Conservation (phyloP, 2,888 invertebrate species). For the Opisthograptis luteolata region DNA sequence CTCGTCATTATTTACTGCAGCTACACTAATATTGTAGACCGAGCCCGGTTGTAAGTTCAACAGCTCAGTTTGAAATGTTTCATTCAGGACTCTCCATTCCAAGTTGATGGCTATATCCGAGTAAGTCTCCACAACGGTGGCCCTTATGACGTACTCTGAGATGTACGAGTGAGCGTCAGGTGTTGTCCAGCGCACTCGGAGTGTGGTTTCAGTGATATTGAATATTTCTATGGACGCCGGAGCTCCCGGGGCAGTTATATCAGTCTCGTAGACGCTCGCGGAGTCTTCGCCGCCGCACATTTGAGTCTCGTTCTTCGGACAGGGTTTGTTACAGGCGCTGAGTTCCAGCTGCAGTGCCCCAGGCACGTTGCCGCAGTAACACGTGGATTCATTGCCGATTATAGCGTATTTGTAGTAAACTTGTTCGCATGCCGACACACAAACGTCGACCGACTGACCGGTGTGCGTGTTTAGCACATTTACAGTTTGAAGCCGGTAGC, state of each 20-base stretch:
- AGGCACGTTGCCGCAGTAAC: slow-evolving; percentile 74
- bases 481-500: slow-evolving; percentile 63
- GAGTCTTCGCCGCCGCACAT: slow-evolving; percentile 88
- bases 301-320: slow-evolving; percentile 85
- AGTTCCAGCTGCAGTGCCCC: slow-evolving; percentile 57
- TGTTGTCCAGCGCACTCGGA: slow-evolving; percentile 84
- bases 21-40: slow-evolving; percentile 89
- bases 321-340: slow-evolving; percentile 81
- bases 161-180: slow-evolving; percentile 83
- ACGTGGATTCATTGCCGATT: slow-evolving; percentile 72
- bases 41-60: slow-evolving; percentile 89
- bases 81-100: slow-evolving; percentile 85
- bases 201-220: slow-evolving; percentile 86
- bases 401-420: slow-evolving; percentile 76
- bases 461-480: slow-evolving; percentile 72
- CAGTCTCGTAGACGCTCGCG: slow-evolving; percentile 88
- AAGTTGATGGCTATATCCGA: slow-evolving; percentile 78
- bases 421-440: slow-evolving; percentile 75
- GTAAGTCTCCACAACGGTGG: slow-evolving; percentile 83
- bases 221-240: slow-evolving; percentile 85
- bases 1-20: slow-evolving; percentile 85
- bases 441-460: slow-evolving; percentile 77
- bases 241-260: slow-evolving; percentile 87
- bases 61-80: slow-evolving; percentile 83
- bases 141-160: slow-evolving; percentile 83